A percentile compares a stretch with the other conserved stretches of the same genome.
Conservation (phyloP, 2,113 vertebrate species). For the Urocynchramus pylzowi region DNA sequence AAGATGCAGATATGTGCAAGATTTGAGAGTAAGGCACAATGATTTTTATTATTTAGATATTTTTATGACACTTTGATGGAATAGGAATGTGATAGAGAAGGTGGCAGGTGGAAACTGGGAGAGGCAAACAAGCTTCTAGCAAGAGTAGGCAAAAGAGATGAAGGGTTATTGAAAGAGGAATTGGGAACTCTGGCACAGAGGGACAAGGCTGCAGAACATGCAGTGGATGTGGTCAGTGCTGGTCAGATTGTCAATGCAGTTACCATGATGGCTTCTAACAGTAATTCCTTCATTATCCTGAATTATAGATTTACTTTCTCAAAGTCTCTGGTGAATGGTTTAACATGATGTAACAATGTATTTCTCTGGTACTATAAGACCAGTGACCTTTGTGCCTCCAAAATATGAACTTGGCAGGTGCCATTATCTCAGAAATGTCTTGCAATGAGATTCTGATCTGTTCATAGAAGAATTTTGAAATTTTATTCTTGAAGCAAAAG, state of each 20-base stretch:
- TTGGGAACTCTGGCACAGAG: not conserved
- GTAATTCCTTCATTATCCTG: not conserved
- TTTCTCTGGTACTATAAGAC: not conserved
- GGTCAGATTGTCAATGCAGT: not conserved
- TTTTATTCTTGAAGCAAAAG: not conserved
- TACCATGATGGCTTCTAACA: not conserved
- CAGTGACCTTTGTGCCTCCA: not conserved
- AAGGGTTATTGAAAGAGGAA: not conserved
- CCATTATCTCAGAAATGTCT: not conserved
- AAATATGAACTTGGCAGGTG: not conserved
- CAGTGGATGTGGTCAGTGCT: not conserved
- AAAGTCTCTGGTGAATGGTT: not conserved
- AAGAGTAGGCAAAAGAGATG: not conserved
- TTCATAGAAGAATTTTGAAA: not conserved
- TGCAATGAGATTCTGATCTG: not conserved
- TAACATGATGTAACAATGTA: not conserved
- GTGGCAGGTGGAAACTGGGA: not conserved
- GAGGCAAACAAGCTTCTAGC: not conserved
- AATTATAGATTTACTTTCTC: not conserved
- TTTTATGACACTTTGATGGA: not conserved
- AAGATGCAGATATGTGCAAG: not conserved
- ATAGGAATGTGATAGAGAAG: not conserved
- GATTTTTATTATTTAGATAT: not conserved
- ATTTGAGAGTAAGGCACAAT: not conserved
- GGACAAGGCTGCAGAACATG: not conserved